phyloP scores from a whole-genome alignment of 2,797 vertebrate species.

The Fratercula arctica region DNA sequence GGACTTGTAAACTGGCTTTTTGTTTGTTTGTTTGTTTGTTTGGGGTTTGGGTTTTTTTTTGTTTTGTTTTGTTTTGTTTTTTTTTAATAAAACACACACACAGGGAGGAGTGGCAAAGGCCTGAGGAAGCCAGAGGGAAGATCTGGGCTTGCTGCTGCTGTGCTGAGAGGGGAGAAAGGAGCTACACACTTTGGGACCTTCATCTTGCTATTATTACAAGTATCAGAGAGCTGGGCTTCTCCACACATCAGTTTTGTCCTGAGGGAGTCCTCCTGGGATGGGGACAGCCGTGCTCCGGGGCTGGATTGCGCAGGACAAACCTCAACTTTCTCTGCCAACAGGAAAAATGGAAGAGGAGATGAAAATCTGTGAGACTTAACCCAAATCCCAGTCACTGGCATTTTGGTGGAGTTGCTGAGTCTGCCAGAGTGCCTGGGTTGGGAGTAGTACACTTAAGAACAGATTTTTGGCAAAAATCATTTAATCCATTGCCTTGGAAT shows the following conservation, averaged over 20 bases:
- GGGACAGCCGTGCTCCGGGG: not conserved
- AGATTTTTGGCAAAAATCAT: not conserved
- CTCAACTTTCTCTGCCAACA: not conserved
- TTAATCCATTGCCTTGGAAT: not conserved
- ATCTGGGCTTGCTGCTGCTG: not conserved
- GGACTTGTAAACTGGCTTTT: not conserved
- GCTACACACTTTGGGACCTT: not conserved
- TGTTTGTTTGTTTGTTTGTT: too few species aligned
- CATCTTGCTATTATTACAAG: accelerated
- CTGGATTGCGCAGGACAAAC: not conserved
- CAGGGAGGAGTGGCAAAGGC: not conserved
- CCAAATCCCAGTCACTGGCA: not conserved
- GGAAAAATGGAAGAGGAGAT: not conserved
- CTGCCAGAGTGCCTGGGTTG: accelerated
- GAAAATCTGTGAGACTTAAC: not conserved
- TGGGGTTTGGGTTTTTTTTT: too few species aligned
- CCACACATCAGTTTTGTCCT: not conserved
- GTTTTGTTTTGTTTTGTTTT: not conserved
- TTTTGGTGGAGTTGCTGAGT: not conserved
- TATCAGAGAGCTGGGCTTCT: not conserved
- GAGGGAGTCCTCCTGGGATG: not conserved
- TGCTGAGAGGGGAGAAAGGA: not conserved
- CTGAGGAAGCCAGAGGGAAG: not conserved
- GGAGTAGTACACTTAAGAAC: not conserved
- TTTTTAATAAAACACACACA: not conserved